phyloP scores from a whole-genome alignment of 1,140 invertebrate species.

The Drosophila quadrilineata region DNA sequence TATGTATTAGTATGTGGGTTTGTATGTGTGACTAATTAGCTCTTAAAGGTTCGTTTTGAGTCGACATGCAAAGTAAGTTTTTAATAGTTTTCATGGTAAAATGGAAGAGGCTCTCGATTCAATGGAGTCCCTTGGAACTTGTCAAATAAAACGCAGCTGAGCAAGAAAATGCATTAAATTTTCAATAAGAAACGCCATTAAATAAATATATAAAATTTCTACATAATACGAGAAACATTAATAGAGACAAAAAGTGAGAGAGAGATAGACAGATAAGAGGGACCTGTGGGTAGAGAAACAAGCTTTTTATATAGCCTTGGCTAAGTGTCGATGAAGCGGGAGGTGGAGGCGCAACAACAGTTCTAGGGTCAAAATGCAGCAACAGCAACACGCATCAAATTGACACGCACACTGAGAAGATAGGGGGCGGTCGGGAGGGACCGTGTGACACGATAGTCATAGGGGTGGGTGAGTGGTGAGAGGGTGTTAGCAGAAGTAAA shows the following conservation, averaged over 20 bases:
- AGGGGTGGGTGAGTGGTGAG: not conserved
- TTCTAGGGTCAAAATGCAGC: conserved; percentile 29
- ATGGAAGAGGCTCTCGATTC: conserved; percentile 8
- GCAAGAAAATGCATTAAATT: conserved; percentile 71
- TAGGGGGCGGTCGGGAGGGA: not conserved
- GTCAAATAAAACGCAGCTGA: conserved; percentile 51
- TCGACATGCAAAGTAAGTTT: conserved; percentile 19
- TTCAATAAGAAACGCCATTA: conserved; percentile 72
- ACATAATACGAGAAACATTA: conserved; percentile 27
- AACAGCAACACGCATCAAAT: conserved; percentile 46
- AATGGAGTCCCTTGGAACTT: conserved; percentile 27
- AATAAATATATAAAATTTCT: conserved; percentile 54
- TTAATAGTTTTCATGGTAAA: not conserved
- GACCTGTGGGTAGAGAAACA: conserved; percentile 25
- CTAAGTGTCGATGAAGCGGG: conserved; percentile 52
- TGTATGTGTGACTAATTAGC: conserved; percentile 35
- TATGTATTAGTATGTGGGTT: no score
- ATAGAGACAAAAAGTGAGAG: conserved; percentile 1
- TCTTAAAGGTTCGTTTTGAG: not conserved
- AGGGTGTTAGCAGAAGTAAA: no score
- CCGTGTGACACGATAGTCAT: not conserved
- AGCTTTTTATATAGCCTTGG: conserved; percentile 53
- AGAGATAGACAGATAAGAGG: not conserved
- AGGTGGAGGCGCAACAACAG: not conserved
- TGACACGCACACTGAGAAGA: conserved; percentile 46